These are phyloP conservation scores for Pemphredon lugubris DNA, from an alignment of 2,888 invertebrate genomes.

Conservation along the genomic window DNA sequence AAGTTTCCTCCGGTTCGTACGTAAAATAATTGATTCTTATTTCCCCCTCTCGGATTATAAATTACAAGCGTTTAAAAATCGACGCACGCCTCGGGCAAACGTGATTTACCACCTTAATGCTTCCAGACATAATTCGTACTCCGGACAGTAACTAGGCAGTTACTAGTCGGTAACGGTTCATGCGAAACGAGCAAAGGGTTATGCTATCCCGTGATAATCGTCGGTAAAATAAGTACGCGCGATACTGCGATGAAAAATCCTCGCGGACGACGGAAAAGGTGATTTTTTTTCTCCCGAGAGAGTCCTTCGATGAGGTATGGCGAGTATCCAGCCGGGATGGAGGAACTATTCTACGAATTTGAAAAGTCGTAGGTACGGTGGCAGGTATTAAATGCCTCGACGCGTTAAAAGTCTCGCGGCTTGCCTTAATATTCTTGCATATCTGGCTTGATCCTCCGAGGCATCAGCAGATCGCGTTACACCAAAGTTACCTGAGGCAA, in stretches of 20 bases:
- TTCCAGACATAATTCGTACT: slow-evolving; percentile 38
- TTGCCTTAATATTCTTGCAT: slow-evolving; percentile 39
- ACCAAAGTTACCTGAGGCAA: slow-evolving; percentile 36
- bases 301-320: slow-evolving; percentile 19
- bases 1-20: background rate
- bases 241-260: slow-evolving; percentile 24
- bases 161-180: slow-evolving; percentile 35
- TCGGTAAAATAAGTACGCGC: slow-evolving; percentile 21
- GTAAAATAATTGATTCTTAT: background rate
- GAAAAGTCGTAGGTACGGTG: slow-evolving; percentile 30
- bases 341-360: slow-evolving; percentile 30
- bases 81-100: background rate
- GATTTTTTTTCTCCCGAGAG: background rate
- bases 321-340: slow-evolving; percentile 3
- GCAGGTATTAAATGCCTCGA: slow-evolving; percentile 51
- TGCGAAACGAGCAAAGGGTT: slow-evolving; percentile 30
- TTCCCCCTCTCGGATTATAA: background rate
- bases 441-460: slow-evolving; percentile 26
- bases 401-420: slow-evolving; percentile 48
- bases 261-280: slow-evolving; percentile 3
- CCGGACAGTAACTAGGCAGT: slow-evolving; percentile 46
- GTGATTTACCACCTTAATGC: slow-evolving; percentile 36
- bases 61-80: background rate
- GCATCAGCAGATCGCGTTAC: slow-evolving; percentile 55
- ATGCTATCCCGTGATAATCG: slow-evolving; percentile 36